A percentile compares a stretch with the other conserved stretches of the same genome.
Conservation (phyloP, 2,797 vertebrate species). For the Apogon hyalosoma region DNA sequence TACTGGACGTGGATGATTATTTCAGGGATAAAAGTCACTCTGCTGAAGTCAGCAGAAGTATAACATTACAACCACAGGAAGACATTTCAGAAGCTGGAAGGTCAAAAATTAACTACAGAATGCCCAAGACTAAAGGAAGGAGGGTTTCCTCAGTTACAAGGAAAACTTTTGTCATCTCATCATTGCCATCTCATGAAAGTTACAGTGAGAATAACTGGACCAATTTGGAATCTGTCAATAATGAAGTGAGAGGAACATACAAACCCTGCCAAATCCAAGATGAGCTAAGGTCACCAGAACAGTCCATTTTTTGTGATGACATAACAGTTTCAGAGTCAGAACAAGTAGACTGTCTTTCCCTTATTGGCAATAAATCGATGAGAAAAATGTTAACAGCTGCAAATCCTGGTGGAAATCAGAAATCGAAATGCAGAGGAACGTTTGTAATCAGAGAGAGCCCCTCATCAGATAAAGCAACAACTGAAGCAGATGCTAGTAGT, state of each 20-base stretch:
- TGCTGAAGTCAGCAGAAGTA: slow-evolving; percentile 14
- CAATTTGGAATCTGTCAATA: background rate
- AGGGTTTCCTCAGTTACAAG: slow-evolving; percentile 27
- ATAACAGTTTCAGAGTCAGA: background rate
- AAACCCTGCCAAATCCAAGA: slow-evolving; percentile 7
- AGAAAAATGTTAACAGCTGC: background rate
- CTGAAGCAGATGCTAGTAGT: background rate
- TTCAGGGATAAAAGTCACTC: slow-evolving; percentile 48
- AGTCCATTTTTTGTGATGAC: background rate
- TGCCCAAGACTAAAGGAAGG: slow-evolving; percentile 40
- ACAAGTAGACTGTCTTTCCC: background rate
- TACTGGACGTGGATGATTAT: slow-evolving; percentile 51
- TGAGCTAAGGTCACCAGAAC: background rate
- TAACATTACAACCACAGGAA: slow-evolving; percentile 6
- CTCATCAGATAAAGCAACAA: background rate
- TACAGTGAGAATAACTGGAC: slow-evolving; percentile 1
- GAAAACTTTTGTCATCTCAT: slow-evolving; percentile 35
- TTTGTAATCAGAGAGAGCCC: slow-evolving; percentile 52
- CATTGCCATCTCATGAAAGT: slow-evolving; percentile 20
- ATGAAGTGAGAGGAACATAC: slow-evolving; percentile 1
- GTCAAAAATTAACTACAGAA: slow-evolving; percentile 55
- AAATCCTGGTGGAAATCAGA: background rate
- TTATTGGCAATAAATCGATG: background rate
- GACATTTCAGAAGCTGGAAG: slow-evolving; percentile 4
- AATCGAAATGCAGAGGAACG: slow-evolving; percentile 61